Evolutionary conservation across 2,888 invertebrate genomes (phyloP).

Genomic region (Zele albiditarsus): DNA sequence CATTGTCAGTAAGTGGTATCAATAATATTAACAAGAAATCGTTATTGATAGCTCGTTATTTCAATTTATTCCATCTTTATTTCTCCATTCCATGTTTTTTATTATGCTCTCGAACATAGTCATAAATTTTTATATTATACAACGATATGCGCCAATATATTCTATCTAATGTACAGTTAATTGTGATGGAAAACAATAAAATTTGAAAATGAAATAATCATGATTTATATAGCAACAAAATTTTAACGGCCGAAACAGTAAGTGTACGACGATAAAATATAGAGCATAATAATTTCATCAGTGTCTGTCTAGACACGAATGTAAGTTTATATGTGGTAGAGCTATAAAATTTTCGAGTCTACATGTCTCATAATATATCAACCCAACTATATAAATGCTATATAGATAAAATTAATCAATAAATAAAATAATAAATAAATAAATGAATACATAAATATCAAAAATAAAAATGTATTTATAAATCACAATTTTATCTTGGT

Average conservation of each 20-base stretch:
- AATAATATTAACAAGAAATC: no score
- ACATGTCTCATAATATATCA: no score
- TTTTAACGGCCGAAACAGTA: not conserved
- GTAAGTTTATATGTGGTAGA: not conserved
- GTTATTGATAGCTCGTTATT: no score
- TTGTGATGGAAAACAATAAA: not conserved
- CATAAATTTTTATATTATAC: not conserved
- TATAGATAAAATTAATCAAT: no score
- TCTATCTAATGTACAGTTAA: not conserved
- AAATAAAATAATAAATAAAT: no score
- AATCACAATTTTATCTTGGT: no score
- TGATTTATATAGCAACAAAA: not conserved
- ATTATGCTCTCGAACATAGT: not conserved
- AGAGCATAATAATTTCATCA: constrained; percentile 5
- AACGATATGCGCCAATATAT: not conserved
- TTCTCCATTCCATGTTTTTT: not conserved
- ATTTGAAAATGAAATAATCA: not conserved
- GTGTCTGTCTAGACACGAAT: not conserved
- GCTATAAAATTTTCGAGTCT: not conserved
- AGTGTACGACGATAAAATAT: not conserved
- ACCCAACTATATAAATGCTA: no score
- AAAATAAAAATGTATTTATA: no score
- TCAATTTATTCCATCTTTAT: not conserved
- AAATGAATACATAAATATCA: no score
- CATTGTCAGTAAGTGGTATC: no score